These are phyloP conservation scores for Drosophila arawakana DNA, from an alignment of 1,140 invertebrate genomes.

Conservation along the genomic window DNA sequence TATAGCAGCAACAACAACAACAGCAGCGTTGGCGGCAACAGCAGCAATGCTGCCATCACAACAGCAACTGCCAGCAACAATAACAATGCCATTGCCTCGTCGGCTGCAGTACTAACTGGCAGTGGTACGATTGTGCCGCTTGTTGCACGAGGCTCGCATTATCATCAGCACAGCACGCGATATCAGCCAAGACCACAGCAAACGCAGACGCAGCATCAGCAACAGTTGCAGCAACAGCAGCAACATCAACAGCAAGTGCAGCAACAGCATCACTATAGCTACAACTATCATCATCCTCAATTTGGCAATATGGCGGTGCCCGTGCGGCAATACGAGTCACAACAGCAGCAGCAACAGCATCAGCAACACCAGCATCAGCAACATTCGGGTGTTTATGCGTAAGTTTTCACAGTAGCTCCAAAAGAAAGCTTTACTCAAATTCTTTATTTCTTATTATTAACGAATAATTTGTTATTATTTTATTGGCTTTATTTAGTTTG, in stretches of 20 bases:
- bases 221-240: slow-evolving; percentile 42
- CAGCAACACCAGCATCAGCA: slow-evolving; percentile 53
- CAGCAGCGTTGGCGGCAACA: slow-evolving; percentile 46
- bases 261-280: slow-evolving; percentile 65
- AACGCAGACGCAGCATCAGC: slow-evolving; percentile 26
- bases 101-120: slow-evolving; percentile 68
- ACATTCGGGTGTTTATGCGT: slow-evolving; percentile 56
- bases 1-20: slow-evolving; percentile 59
- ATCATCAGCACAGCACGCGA: slow-evolving; percentile 56
- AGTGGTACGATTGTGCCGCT: slow-evolving; percentile 69
- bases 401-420: slow-evolving; percentile 3
- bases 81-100: slow-evolving; percentile 56
- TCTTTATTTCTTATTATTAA: neutral
- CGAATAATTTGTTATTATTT: slow-evolving; percentile 1
- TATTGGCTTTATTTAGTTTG: slow-evolving; percentile 11
- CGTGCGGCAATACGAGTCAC: slow-evolving; percentile 59
- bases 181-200: slow-evolving; percentile 51
- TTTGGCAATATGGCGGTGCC: slow-evolving; percentile 75
- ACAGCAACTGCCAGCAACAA: slow-evolving; percentile 56
- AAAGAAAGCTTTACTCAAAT: neutral
- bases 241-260: slow-evolving; percentile 36
- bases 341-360: slow-evolving; percentile 44
- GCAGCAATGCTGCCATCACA: slow-evolving; percentile 40
- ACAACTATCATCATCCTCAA: slow-evolving; percentile 75
- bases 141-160: slow-evolving; percentile 63